Conservation (phyloP, 2,797 vertebrate genomes). For the Eleutherodactylus coqui region DNA sequence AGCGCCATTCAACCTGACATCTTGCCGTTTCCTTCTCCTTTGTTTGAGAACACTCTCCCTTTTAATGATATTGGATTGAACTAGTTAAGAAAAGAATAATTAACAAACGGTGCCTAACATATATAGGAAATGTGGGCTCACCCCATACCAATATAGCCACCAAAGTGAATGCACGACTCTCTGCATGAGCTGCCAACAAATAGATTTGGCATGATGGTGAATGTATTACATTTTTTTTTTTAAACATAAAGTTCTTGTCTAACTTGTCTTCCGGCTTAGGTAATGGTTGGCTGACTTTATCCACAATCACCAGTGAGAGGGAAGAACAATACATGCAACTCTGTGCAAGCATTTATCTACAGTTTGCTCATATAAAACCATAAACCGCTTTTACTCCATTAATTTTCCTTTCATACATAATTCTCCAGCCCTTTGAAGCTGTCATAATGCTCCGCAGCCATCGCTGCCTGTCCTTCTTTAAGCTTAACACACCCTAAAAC, state of each 20-base stretch:
- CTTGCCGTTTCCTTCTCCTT: too few species aligned
- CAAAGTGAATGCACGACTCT: too few species aligned
- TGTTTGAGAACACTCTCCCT: too few species aligned
- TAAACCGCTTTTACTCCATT: not conserved
- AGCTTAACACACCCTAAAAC: constrained; percentile 48
- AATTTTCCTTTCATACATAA: constrained; percentile 20
- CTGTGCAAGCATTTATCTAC: not conserved
- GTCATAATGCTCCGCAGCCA: constrained; percentile 10
- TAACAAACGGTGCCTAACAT: too few species aligned
- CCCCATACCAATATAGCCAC: too few species aligned
- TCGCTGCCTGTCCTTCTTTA: constrained; percentile 17
- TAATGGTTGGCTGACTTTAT: not conserved
- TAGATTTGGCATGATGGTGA: too few species aligned
- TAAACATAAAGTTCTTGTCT: not conserved
- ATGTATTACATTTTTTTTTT: too few species aligned
- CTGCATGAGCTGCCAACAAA: too few species aligned
- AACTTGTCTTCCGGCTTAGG: not conserved
- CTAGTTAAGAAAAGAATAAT: too few species aligned
- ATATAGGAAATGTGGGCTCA: too few species aligned
- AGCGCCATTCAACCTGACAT: too few species aligned
- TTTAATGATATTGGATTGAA: too few species aligned
- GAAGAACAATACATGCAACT: not conserved
- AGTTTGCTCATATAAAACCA: not conserved
- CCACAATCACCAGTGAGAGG: not conserved
- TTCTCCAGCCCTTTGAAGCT: not conserved